phyloP scores from a whole-genome alignment of 1,140 invertebrate genomes.

The Lineus longissimus region DNA sequence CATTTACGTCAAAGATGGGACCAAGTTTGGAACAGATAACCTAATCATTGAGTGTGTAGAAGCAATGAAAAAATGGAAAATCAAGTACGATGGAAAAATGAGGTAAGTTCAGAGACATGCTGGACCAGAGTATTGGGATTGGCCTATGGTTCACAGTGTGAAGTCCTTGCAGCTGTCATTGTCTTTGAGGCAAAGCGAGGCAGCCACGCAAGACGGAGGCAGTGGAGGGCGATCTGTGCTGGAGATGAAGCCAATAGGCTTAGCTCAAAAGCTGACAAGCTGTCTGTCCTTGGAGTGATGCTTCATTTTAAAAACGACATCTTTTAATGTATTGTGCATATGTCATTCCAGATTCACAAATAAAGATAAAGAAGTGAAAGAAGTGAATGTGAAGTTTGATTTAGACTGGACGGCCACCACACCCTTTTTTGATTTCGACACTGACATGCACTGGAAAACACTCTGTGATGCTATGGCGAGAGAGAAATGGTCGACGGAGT shows the following conservation, averaged over 20 bases:
- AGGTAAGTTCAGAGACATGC: slow-evolving; percentile 49
- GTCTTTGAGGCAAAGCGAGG: too few relatives aligned
- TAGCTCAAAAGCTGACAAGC: too few relatives aligned
- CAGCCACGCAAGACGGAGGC: too few relatives aligned
- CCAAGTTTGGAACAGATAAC: slow-evolving; percentile 63
- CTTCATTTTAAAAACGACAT: too few relatives aligned
- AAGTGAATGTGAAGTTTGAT: slow-evolving; percentile 43
- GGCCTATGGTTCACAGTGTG: not conserved
- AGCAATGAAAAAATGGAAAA: slow-evolving; percentile 66
- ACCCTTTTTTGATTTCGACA: slow-evolving; percentile 64
- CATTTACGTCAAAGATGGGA: slow-evolving; percentile 58
- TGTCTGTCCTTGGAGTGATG: too few relatives aligned
- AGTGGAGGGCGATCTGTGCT: too few relatives aligned
- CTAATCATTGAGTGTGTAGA: slow-evolving; percentile 61
- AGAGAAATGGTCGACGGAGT: slow-evolving; percentile 65
- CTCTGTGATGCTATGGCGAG: slow-evolving; percentile 63
- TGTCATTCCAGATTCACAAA: not conserved
- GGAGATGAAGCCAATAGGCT: too few relatives aligned
- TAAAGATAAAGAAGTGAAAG: slow-evolving; percentile 12
- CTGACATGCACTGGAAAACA: slow-evolving; percentile 60
- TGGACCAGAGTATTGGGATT: not conserved
- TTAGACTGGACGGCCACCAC: slow-evolving; percentile 47
- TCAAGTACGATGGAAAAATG: slow-evolving; percentile 64
- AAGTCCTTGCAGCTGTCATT: too few relatives aligned
- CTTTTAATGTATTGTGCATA: too few relatives aligned